Conservation (phyloP, 2,888 invertebrate genomes). For the Philaethria dido region DNA sequence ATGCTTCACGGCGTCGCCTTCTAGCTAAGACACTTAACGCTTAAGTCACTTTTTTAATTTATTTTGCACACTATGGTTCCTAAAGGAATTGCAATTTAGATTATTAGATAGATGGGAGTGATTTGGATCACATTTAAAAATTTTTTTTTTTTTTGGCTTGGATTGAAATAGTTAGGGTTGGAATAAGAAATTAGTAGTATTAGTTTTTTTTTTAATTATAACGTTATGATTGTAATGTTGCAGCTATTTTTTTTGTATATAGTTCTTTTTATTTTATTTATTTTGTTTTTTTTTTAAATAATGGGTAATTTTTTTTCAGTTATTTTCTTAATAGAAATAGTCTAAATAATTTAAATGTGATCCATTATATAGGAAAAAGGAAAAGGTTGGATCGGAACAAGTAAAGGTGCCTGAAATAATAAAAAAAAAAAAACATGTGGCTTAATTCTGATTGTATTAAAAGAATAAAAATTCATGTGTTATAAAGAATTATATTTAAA, state of each 20-base stretch:
- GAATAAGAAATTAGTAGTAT: no score
- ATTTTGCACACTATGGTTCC: conserved; percentile 65
- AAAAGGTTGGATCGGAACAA: conserved; percentile 42
- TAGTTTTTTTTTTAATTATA: no score
- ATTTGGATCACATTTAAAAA: conserved; percentile 25
- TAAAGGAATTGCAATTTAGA: conserved; percentile 55
- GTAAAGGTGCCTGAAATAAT: conserved; percentile 35
- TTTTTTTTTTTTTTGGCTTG: no score
- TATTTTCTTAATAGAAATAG: not conserved
- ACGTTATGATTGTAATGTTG: no score
- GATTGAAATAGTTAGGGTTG: no score
- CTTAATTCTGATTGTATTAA: conserved; percentile 3
- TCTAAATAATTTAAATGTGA: conserved; percentile 17
- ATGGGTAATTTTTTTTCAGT: no score
- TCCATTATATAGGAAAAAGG: conserved; percentile 15
- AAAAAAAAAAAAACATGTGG: not conserved
- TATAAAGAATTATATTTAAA: conserved; percentile 3
- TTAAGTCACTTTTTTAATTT: conserved; percentile 38
- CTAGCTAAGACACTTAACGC: conserved; percentile 43
- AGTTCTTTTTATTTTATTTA: no score
- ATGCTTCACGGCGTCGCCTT: conserved; percentile 64
- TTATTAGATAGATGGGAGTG: conserved; percentile 11
- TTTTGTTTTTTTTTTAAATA: no score
- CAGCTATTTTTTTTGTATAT: no score
- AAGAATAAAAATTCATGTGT: not conserved